Evolutionary conservation across 2,113 vertebrate genomes (phyloP).

Genomic region (Ibidorhyncha struthersii): DNA sequence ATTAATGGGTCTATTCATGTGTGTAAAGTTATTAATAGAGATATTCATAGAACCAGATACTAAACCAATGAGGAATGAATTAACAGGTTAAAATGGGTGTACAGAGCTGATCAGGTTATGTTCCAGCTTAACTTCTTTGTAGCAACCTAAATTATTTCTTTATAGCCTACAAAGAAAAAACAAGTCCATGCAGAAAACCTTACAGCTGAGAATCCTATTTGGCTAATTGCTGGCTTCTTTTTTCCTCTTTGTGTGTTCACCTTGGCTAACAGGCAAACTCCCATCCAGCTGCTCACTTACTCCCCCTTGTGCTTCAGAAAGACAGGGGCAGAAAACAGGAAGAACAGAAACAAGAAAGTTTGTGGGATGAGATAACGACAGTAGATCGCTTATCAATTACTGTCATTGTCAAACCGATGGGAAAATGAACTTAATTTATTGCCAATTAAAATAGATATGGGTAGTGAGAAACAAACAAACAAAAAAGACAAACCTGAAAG

Average conservation of each 20-base stretch:
- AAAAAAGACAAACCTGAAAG: not conserved
- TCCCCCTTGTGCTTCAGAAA: not conserved
- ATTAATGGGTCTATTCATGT: constrained; percentile 33
- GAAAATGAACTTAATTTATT: not conserved
- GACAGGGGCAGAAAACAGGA: not conserved
- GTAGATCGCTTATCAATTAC: not conserved
- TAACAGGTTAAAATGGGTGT: not conserved
- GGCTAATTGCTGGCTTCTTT: not conserved
- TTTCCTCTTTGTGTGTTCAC: not conserved
- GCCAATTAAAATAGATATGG: not conserved
- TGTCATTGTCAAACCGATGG: not conserved
- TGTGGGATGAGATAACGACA: not conserved
- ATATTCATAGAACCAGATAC: constrained; percentile 24
- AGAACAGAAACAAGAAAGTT: not conserved
- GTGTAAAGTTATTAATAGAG: constrained; percentile 32
- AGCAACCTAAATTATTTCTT: not conserved
- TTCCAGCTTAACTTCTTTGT: not conserved
- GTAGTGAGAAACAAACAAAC: not conserved
- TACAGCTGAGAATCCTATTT: not conserved
- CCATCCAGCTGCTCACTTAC: not conserved
- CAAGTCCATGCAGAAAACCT: not conserved
- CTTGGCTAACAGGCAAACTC: not conserved
- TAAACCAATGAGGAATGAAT: constrained; percentile 10
- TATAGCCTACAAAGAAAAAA: not conserved
- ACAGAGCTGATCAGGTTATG: not conserved